Base-by-base conservation (phyloP, 2,797 vertebrate species). In the Esox masquinongy region DNA sequence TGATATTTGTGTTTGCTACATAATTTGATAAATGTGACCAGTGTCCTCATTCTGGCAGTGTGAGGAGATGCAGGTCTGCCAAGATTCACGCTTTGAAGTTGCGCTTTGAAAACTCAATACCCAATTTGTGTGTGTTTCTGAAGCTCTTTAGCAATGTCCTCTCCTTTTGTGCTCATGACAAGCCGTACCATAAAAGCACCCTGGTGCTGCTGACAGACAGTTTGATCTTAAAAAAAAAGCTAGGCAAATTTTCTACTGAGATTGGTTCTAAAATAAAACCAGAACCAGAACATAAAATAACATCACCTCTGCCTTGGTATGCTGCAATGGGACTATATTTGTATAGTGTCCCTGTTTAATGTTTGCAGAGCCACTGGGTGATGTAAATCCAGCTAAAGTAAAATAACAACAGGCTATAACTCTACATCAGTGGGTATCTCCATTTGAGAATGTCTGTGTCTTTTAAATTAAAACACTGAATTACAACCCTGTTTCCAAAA, bases 381-480 rank as follows among this genome's bases (percentile, higher is more conserved):
- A 88, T 84, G 70, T 79, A 69, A 85, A 77, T 73, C 22, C 72
- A 74, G 39, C 74, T 15, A 63, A 71, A 47, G 74, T 73, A 81
- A 74, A 69, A 82, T 82, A 84, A 74, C 59, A 89, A 86, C 72
- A 83, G 75, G 70, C 68, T 68, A 34, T 8, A 17, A 39, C 79
- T 82, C 5, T 67, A 69, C 63, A 82, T 77, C 71, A 24, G 0
- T 80, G 72, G 85, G 66, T 70, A 64, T 79, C 78, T 75, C 75
- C 76, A 81, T 74, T 85, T 76, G 47, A 29, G 14, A 69, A 70
- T 80, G 77, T 75, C 75, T 78, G 74, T 85, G 83, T 83, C 75
- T 77, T 82, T 80, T 61, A 72, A 88, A 89, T 91, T 84, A 89
- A 89, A 83, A 83, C 78, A 43, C 79, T 89, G 86, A 90, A 92